Evolutionary conservation across 2,113 vertebrate species (phyloP).

Genomic region (Panthera leo): DNA sequence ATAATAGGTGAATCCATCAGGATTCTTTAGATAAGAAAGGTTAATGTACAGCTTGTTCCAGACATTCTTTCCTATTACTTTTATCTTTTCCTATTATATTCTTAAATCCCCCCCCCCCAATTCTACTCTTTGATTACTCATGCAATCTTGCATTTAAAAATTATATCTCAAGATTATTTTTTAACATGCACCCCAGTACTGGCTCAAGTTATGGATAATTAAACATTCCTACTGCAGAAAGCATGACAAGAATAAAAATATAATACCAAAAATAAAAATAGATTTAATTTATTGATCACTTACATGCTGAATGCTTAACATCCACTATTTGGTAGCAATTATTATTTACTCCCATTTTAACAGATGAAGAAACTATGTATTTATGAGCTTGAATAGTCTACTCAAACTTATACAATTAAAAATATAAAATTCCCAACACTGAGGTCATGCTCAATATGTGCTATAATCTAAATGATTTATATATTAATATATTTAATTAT

Average conservation of each 20-base stretch:
- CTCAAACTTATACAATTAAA: not conserved
- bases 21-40: not conserved
- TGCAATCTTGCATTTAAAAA: constrained; percentile 4
- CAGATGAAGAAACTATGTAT: not conserved
- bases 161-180: not conserved
- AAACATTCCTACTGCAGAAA: not conserved
- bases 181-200: not conserved
- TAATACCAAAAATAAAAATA: not conserved
- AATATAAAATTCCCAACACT: not conserved
- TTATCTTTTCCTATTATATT: not conserved
- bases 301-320: not conserved
- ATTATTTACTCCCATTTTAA: not conserved
- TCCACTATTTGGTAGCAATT: not conserved
- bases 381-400: not conserved
- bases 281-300: not conserved
- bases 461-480: not conserved
- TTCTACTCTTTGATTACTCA: not conserved
- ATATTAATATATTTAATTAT: not conserved
- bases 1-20: not conserved
- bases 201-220: not conserved
- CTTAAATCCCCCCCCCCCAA: not conserved
- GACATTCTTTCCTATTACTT: not conserved
- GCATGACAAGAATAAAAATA: not conserved
- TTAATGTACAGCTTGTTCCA: not conserved
- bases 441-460: not conserved